Evolutionary conservation across 2,888 invertebrate species (phyloP).

Genomic region (Lysandra coridon): DNA sequence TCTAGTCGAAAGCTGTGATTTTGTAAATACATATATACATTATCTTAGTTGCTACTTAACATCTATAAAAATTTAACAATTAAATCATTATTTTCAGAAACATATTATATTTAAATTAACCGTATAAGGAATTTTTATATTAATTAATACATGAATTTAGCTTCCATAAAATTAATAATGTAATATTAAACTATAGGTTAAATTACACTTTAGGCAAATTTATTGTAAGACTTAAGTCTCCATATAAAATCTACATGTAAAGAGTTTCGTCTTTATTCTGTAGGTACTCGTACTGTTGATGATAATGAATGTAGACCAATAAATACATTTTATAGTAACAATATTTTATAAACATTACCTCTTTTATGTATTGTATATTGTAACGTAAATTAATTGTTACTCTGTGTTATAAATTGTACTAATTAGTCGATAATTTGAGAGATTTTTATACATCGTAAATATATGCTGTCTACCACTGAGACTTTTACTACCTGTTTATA

Average conservation of each 20-base stretch:
- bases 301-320: not conserved
- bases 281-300: not conserved
- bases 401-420: not conserved
- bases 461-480: not conserved
- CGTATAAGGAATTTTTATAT: not conserved
- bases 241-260: not conserved
- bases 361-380: conserved; percentile 11
- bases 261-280: not conserved
- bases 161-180: no score
- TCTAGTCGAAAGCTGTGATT: not conserved
- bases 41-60: not conserved
- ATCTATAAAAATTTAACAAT: no score
- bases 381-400: not conserved
- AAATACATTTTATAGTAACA: not conserved
- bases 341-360: conserved; percentile 3
- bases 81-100: no score
- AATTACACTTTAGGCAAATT: not conserved
- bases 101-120: not conserved
- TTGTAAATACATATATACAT: not conserved
- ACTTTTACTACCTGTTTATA: not conserved
- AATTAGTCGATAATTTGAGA: conserved; percentile 12
- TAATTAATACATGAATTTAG: no score
- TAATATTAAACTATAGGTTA: not conserved
- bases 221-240: not conserved
- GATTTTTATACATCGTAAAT: conserved; percentile 13